Evolutionary conservation across 1,140 invertebrate species (phyloP), one percentile per base, ranked within the genome.

Genomic region (Heliconius melpomene): DNA sequence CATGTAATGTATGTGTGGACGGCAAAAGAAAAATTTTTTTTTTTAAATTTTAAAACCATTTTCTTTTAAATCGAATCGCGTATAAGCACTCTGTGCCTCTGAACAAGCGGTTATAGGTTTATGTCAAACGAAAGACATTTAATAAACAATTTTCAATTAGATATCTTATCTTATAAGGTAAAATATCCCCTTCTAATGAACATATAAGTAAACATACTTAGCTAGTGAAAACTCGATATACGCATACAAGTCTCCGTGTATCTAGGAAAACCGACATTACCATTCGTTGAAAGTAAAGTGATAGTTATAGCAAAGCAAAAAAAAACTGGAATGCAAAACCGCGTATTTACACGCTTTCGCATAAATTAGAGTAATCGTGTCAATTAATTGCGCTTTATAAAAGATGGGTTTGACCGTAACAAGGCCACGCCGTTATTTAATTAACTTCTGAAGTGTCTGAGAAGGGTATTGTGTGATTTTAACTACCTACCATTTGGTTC

Each of bases 321-420:
- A 78, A 85, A 80, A 83, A 81, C 26, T 79, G 71, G 79, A 83
- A 80, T 81, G 83, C 79, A 82, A 83, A 79, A 82, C 70, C 60
- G 77, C 71, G 74, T 72, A 75, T 60, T 72, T 85, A 76, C 83
- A 84, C 84, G 84, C 84, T 85, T 85, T 85, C 84, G 82, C 66
- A 80, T 70, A 82, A 82, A 84, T 83, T 81, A 82, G 79, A 79
- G 70, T 84, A 78, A 79, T 84, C 60, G 76, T 80, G 76, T 78
- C 82, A 80, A 82, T 83, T 80, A 83, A 82, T 82, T 78, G 76
- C 78, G 70, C 73, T 72, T 79, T 70, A 72, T 72, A 50, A 40
- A 81, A 74, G 36, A 79, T 66, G 76, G 50, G 38, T 76, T 52
- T 82, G 77, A 82, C 76, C 75, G 76, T 82, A 38, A 71, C 50